Percentiles rank a stretch among this genome's conserved stretches.
Conservation (phyloP, 1,140 invertebrate genomes). For the Physella acuta region DNA sequence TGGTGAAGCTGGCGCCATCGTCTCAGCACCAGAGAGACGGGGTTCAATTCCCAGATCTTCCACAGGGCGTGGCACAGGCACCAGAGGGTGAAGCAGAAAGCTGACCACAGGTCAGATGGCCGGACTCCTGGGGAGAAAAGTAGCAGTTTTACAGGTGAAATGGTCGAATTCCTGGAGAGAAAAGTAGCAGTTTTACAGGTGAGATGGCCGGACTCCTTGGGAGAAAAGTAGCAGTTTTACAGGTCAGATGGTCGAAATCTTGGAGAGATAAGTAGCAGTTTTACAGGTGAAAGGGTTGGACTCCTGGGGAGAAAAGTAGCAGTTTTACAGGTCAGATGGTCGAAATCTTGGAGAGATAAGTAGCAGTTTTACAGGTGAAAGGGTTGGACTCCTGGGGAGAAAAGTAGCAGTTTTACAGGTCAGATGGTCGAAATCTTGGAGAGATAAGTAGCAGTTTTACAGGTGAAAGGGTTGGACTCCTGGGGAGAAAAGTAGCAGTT, state of each 20-base stretch:
- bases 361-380: too few species aligned
- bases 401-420: too few species aligned
- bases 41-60: constrained; percentile 25
- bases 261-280: too few species aligned
- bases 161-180: background rate
- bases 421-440: too few species aligned
- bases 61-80: constrained; percentile 11
- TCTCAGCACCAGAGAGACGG: constrained; percentile 11
- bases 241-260: background rate
- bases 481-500: background rate
- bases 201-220: background rate
- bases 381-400: too few species aligned
- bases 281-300: too few species aligned
- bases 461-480: background rate
- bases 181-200: background rate
- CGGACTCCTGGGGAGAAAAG: constrained; percentile 22
- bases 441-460: too few species aligned
- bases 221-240: background rate
- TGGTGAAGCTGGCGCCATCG: constrained; percentile 20
- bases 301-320: too few species aligned
- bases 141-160: background rate
- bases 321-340: too few species aligned
- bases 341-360: too few species aligned
- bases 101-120: constrained; percentile 13
- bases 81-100: constrained; percentile 19